phyloP scores from a whole-genome alignment of 30 jellyfish, hydroid and myxozoan genomes.

The Turritopsis rubra region DNA sequence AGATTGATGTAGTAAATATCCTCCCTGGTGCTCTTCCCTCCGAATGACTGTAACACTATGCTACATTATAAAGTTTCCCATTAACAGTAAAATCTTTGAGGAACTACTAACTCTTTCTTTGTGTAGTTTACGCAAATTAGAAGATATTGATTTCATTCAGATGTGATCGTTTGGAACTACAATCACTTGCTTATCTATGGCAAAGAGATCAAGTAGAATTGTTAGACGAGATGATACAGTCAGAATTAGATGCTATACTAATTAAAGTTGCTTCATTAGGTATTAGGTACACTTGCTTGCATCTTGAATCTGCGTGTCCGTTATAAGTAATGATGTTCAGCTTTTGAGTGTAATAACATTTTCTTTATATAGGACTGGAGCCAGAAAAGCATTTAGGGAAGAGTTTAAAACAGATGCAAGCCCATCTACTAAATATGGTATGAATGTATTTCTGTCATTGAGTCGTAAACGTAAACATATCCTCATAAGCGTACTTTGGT shows the following conservation, averaged over 20 bases:
- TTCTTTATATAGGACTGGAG: slow-evolving; percentile 41
- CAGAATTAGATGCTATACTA: slow-evolving; percentile 64
- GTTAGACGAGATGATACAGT: slow-evolving; percentile 70
- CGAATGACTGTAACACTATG: too few species aligned
- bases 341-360: too few species aligned
- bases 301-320: neutral
- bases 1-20: neutral
- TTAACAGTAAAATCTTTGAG: too few species aligned
- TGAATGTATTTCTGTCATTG: neutral
- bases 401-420: slow-evolving; percentile 46
- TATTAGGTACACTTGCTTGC: too few species aligned
- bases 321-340: too few species aligned
- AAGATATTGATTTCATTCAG: slow-evolving; percentile 25
- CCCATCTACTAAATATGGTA: slow-evolving; percentile 54
- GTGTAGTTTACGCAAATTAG: neutral
- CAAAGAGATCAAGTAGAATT: slow-evolving; percentile 71
- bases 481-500: too few species aligned
- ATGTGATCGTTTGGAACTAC: slow-evolving; percentile 60
- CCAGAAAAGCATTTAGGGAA: slow-evolving; percentile 69
- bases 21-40: too few species aligned
- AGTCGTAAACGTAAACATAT: too few species aligned
- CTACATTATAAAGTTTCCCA: neutral
- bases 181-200: slow-evolving; percentile 77
- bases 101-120: neutral
- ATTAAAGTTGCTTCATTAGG: slow-evolving; percentile 94